Base-by-base conservation (phyloP, 2,113 vertebrate species). In the Bombycilla garrulus region DNA sequence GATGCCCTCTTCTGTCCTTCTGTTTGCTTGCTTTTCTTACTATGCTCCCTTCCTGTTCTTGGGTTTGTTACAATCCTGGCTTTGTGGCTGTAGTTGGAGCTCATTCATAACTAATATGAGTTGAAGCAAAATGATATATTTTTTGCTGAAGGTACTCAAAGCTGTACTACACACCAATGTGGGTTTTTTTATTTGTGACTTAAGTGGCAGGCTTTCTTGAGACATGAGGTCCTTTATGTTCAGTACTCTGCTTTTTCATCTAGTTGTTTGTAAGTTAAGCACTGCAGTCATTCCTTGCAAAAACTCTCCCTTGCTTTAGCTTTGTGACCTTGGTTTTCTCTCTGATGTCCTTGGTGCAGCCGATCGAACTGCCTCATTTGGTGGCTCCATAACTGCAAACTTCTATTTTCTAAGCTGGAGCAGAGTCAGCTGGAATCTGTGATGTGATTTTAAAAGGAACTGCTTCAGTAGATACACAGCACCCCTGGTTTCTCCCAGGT, bases 371-470 rank as follows among this genome's bases (percentile, higher is more conserved):
- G 80, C 48, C 47, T 96, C 86, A 5, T 92, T 83, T 88, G 76
- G 50, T 87, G 86, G 57, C 69, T 94, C 42, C 47, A 31, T 86
- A 92, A 64, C 84, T 90, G 91, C 94, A 83, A 88, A 96, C 80
- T 93, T 94, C 45, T 93, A 23, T 86, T 92, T 92, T 91, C 77
- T 67, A 44, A 65, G 82, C n/a, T 93, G 71, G 21, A 88, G 85
- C 90, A 78, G 79, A 82, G 95, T 95, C 93, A 96, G 90, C 94
- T 83, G 88, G 91, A 97, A 95, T 80, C 51, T 78, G 29, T 47
- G 51, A 62, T 80, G 85, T 28, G 74, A 65, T 73, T 92, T 81
- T 61, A 70, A 80, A 88, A 77, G 29, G 38, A 73, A 3, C 54
- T 73, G 62, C 74, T 80, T 82, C 76, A 38, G 54, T 77, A 82